Evolutionary conservation across 2,797 vertebrate species (phyloP), one percentile per base, ranked within the genome.

Genomic region (Lepilemur septentrionalis): DNA sequence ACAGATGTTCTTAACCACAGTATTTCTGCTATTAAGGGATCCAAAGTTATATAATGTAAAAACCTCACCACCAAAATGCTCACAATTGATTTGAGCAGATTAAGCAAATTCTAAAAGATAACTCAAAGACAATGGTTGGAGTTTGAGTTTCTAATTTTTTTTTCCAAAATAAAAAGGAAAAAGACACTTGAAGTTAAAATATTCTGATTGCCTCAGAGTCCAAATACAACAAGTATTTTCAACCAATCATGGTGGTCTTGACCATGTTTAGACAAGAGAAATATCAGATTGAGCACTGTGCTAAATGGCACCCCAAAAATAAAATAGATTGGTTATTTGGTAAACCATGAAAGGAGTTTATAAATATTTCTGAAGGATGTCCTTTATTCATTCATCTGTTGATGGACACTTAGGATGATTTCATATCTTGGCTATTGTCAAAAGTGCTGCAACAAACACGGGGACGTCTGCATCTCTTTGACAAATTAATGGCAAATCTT

Each of bases 51-150:
- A n/a, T 65, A 92, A 89, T 23, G 8, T 32, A 75, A 70, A 81
- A 78, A 88, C 17, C 2, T 7, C 46, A 83, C n/a, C 35, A 94
- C 35, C n/a, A 73, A 87, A 95, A 46, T 93, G 30, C 11, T 89
- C 35, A 73, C 28, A 89, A 88, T n/a, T 85, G 91, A 94, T 75
- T 79, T 95, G 86, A 28, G 7, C 30, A 94, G 35, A 92, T 93
- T 79, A 93, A 96, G 20, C 61, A 96, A 95, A 86, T 69, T 85
- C 23, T 82, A 69, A 97, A 93, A 70, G 35, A 46, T 70, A 91
- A 89, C 23, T 79, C 50, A 23, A 35, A 81, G 22, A 73, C 57
- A 93, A 78, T 85, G 35, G 15, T 78, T 97, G 23, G 2, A 28
- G 92, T 84, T 69, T 82, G 70, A 93, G 11, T 48, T 67, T 69